phyloP scores from a whole-genome alignment of 2,113 vertebrate genomes.

The human (Homo sapiens) region DNA sequence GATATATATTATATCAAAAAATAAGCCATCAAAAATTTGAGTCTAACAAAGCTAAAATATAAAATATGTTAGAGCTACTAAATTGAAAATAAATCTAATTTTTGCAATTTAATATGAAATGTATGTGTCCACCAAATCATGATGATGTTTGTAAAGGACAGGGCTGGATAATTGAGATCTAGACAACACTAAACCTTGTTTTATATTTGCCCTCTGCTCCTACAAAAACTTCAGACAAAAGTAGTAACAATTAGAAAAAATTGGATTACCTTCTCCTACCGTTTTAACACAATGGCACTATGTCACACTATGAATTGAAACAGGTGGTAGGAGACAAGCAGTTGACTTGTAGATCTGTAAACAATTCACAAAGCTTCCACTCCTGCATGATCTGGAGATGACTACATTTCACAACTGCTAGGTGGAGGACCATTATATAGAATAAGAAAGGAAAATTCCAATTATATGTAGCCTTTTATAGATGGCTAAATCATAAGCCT shows the following conservation, averaged over 20 bases:
- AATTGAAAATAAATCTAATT: constrained; percentile 37
- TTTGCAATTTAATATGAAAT: not conserved
- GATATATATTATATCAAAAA: not conserved
- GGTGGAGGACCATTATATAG: not conserved
- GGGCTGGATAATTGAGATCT: not conserved
- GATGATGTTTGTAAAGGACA: not conserved
- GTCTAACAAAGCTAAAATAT: not conserved
- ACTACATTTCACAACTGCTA: not conserved
- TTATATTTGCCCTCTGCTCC: not conserved
- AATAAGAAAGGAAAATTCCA: not conserved
- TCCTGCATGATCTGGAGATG: not conserved
- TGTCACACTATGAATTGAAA: not conserved
- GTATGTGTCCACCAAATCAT: not conserved
- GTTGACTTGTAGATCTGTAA: not conserved
- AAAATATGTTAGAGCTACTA: not conserved
- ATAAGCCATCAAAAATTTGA: not conserved
- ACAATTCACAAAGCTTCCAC: not conserved
- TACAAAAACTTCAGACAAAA: not conserved
- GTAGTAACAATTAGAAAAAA: not conserved
- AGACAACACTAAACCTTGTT: not conserved
- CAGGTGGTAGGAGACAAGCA: not conserved
- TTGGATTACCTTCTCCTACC: not conserved
- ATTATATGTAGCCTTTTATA: not conserved
- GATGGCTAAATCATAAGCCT: not conserved
- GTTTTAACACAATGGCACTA: not conserved